Base-by-base conservation (phyloP, 2,797 vertebrate genomes). In the Chelonia mydas region DNA sequence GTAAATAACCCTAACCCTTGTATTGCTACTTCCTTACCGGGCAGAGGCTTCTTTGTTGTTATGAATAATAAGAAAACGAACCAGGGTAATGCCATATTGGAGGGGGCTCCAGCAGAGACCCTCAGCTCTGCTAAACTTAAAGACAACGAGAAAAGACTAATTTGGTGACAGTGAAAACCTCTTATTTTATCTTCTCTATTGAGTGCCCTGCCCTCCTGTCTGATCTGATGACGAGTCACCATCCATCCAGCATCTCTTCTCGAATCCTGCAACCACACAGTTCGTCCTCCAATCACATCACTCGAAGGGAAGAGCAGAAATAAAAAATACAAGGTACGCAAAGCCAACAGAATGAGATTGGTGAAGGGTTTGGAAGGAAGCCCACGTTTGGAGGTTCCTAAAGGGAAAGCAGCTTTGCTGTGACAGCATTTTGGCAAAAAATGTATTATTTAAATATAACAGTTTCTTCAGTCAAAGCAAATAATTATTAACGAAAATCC, bases 341-440 rank as follows among this genome's bases (percentile, higher is more conserved):
- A 50, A 49, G 55, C 25, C 28, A 28, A 41, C 41, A 23, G 37
- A 0, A 0, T 53, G 5, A 5, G 49, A 0, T 0, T 25, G 90
- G 41, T 1, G 33, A 65, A 80, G 83, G 90, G 54, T 90, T 92
- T 92, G 95, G 95, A 95, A 77, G 50, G 72, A 15, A 93, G 95
- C 96, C 96, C 93, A 41, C 8, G 4, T 61, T 13, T 72, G 89
- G 95, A 92, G 91, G 89, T 89, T 93, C 90, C 96, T 88, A 2
- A 85, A 90, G 92, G 91, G 88, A 91, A 87, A 97, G 95, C 92
- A 93, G 92, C 94, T 96, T 94, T 86, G 94, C 88, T 2, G 2
- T 91, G 94, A 92, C 91, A 95, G 90, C 7, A 0, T 45, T 77
- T 90, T 92, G 84, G 95, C 96, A 97, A 87, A 68, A 82, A 0